Conservation (phyloP, 2,797 vertebrate genomes). For the Pseudopleuronectes americanus region DNA sequence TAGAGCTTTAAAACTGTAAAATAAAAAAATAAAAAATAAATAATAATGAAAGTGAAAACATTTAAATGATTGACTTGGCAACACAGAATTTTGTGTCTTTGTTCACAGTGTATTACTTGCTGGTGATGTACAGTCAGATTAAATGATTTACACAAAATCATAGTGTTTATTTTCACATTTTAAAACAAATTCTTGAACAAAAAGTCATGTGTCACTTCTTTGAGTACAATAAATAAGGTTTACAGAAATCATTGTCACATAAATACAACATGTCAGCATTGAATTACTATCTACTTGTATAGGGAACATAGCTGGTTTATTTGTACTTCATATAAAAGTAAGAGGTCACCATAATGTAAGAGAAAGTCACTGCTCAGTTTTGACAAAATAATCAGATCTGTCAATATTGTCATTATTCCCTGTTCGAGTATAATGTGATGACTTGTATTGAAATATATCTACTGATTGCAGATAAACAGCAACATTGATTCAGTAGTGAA, state of each 20-base stretch:
- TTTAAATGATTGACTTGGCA: neutral
- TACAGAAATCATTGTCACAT: slow-evolving; percentile 28
- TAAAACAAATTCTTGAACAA: slow-evolving; percentile 25
- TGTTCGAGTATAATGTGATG: too few species aligned
- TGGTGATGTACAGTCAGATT: neutral
- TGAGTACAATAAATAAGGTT: slow-evolving; percentile 52
- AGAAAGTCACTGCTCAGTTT: neutral
- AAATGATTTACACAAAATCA: slow-evolving; percentile 8
- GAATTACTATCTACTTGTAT: slow-evolving; percentile 6
- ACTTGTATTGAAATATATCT: too few species aligned
- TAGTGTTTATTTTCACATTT: slow-evolving; percentile 57
- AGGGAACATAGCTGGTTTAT: slow-evolving; percentile 26
- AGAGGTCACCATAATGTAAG: slow-evolving; percentile 2
- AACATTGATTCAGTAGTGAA: too few species aligned
- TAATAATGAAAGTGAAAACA: neutral
- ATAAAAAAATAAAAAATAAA: neutral
- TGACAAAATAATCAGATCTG: neutral
- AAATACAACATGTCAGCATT: slow-evolving; percentile 39
- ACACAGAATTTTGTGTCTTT: neutral
- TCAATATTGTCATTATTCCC: neutral
- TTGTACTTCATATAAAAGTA: slow-evolving; percentile 17
- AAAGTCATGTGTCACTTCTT: slow-evolving; percentile 16
- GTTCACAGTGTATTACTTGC: neutral
- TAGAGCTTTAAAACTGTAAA: neutral
- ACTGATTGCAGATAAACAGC: too few species aligned